A percentile compares a stretch with the other conserved stretches of the same genome.
Evolutionary conservation across 2,888 invertebrate genomes (phyloP).

Genomic region (Callosobruchus maculatus): DNA sequence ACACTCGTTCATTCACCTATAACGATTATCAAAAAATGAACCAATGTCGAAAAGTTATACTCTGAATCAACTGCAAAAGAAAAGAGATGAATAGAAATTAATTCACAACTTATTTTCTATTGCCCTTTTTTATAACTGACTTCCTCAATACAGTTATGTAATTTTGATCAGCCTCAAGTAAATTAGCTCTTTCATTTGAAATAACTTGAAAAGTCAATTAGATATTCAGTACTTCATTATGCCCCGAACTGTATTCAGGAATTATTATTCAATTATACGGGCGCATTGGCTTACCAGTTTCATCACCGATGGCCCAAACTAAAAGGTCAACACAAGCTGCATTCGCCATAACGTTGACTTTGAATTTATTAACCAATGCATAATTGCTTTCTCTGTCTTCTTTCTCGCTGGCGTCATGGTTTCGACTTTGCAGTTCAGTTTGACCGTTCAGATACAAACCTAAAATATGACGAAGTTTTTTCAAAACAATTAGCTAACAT

Average conservation of each 20-base stretch:
- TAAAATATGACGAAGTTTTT: slow-evolving; percentile 44
- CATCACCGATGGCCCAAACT: slow-evolving; percentile 97
- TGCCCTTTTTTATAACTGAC: background rate
- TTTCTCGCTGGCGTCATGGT: slow-evolving; percentile 79
- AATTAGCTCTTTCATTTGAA: background rate
- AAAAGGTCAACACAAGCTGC: slow-evolving; percentile 95
- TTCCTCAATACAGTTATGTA: background rate
- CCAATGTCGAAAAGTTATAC: slow-evolving; percentile 68
- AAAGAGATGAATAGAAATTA: slow-evolving; percentile 36
- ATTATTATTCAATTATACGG: background rate
- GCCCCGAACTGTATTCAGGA: background rate
- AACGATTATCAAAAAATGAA: slow-evolving; percentile 68
- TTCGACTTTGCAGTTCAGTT: slow-evolving; percentile 83
- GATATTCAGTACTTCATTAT: too few species aligned
- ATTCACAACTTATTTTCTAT: slow-evolving; percentile 12
- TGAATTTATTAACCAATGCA: slow-evolving; percentile 83
- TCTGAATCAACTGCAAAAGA: slow-evolving; percentile 61
- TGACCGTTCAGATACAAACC: slow-evolving; percentile 89
- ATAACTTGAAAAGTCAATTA: background rate
- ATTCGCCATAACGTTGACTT: slow-evolving; percentile 94
- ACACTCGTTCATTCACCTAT: slow-evolving; percentile 53
- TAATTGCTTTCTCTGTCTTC: slow-evolving; percentile 79
- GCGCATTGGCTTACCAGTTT: slow-evolving; percentile 67
- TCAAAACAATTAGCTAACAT: too few species aligned
- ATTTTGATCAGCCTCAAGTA: background rate